Base-by-base conservation (phyloP, 1,140 invertebrate genomes). In the Cardiocondyla obscurior region DNA sequence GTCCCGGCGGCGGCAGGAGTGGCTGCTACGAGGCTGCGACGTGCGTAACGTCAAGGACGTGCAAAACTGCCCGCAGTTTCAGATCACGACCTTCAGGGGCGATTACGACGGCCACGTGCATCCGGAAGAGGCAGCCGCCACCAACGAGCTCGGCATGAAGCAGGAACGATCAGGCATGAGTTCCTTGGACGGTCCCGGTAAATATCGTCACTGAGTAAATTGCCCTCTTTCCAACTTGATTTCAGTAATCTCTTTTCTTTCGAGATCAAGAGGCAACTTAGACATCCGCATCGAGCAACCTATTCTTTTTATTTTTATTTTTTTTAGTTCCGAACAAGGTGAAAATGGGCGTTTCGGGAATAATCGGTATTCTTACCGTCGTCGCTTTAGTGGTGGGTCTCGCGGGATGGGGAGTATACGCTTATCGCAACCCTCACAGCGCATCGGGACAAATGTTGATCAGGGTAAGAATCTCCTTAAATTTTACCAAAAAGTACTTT, bases 401-500 rank as follows among this genome's bases (percentile, higher is more conserved):
- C 8, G 95, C 94, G 28, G 95, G 95, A 16, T 99, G 98, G 98
- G 93, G 97, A 5, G 94, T 97, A 16, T 99, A 99, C 92, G 99
- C 99, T 19, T 99, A 99, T 94, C 96, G 97, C 85, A 98, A 99
- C 94, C 99, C 99, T 8, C 98, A 99, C 90, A 97, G 98, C 14
- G 95, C 97, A 28, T 99, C 98, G 82, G 99, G 99, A 81, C 98
- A 99, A 94, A 96, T 99, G 89, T 95, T 99, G 51, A 99, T 99
- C 88, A 98, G 98, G 96, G 98, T 99, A 95, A 95, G 91, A 51
- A 57, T 19, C 10, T 36, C 3, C 14, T 30, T 16, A n/a, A 33
- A 44, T 81, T 44, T 14, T 10, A 22, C 2, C 14, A 16, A n/a
- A n/a, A n/a, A n/a, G n/a, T n/a, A n/a, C n/a, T n/a, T n/a, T n/a